Evolutionary conservation across 2,888 invertebrate species (phyloP).

Genomic region (Cephus nigrinus): DNA sequence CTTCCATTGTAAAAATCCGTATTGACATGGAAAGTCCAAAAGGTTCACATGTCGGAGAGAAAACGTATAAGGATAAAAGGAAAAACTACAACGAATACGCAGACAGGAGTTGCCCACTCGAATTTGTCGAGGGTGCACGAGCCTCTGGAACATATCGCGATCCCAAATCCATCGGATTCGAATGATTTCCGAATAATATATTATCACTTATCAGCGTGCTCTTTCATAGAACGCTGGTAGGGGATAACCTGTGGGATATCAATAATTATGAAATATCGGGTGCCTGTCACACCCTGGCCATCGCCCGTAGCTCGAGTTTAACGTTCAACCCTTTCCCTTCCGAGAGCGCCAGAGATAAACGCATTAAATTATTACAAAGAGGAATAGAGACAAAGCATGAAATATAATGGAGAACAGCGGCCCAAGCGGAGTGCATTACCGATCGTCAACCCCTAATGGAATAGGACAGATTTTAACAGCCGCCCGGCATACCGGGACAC

Average conservation of each 20-base stretch:
- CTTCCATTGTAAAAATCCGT: neutral
- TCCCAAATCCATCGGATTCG: neutral
- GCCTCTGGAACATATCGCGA: neutral
- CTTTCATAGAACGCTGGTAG: conserved; percentile 28
- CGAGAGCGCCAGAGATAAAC: conserved; percentile 33
- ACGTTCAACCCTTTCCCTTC: conserved; percentile 6
- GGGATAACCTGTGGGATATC: conserved; percentile 29
- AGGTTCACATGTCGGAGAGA: neutral
- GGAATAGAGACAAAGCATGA: conserved; percentile 31
- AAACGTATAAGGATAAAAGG: neutral
- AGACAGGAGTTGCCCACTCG: neutral
- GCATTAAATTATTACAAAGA: conserved; percentile 44
- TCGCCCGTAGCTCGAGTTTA: neutral
- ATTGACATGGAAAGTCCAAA: neutral
- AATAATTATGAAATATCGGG: conserved; percentile 50
- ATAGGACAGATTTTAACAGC: conserved; percentile 38
- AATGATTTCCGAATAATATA: conserved; percentile 28
- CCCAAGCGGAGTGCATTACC: conserved; percentile 35
- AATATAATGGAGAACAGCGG: conserved; percentile 37
- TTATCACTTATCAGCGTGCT: conserved; percentile 25
- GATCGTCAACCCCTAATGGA: conserved; percentile 37
- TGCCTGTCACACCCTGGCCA: conserved; percentile 37
- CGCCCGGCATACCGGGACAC: neutral
- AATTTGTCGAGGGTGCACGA: neutral
- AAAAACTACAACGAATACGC: neutral